Evolutionary conservation across 2,888 invertebrate species (phyloP).

Genomic region (Tenthredo distinguenda): DNA sequence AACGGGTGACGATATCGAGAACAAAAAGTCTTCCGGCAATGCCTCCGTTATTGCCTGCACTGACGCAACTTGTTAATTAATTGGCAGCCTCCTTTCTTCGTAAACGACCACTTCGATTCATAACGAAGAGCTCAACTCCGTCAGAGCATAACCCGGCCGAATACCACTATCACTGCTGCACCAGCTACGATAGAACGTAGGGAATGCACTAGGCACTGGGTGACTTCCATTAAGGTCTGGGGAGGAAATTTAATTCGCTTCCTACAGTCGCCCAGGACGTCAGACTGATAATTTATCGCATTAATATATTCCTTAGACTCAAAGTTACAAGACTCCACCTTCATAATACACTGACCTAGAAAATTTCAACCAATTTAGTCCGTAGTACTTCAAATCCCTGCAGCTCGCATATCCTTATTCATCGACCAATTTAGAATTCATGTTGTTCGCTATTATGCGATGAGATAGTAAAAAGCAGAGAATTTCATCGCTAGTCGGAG

Average conservation of each 20-base stretch:
- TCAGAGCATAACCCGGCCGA: background rate
- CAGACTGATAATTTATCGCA: slow-evolving; percentile 22
- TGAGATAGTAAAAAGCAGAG: background rate
- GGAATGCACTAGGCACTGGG: slow-evolving; percentile 20
- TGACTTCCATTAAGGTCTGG: slow-evolving; percentile 15
- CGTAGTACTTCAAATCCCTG: background rate
- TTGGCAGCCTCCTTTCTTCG: slow-evolving; percentile 16
- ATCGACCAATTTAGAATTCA: background rate
- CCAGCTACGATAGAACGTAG: background rate
- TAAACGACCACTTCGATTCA: slow-evolving; percentile 26
- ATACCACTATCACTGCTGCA: background rate
- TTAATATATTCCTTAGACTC: slow-evolving; percentile 14
- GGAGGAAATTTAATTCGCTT: slow-evolving; percentile 34
- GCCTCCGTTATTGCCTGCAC: background rate
- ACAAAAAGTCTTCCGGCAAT: background rate
- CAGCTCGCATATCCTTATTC: background rate
- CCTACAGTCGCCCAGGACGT: background rate
- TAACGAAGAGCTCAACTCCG: slow-evolving; percentile 4
- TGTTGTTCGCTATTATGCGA: background rate
- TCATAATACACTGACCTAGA: background rate
- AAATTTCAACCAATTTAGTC: background rate
- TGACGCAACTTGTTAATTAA: slow-evolving; percentile 29
- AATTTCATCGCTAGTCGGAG: background rate
- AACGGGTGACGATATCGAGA: background rate
- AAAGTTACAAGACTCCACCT: background rate